phyloP scores from a whole-genome alignment of 2,113 vertebrate species.

The Empidonax alnorum region DNA sequence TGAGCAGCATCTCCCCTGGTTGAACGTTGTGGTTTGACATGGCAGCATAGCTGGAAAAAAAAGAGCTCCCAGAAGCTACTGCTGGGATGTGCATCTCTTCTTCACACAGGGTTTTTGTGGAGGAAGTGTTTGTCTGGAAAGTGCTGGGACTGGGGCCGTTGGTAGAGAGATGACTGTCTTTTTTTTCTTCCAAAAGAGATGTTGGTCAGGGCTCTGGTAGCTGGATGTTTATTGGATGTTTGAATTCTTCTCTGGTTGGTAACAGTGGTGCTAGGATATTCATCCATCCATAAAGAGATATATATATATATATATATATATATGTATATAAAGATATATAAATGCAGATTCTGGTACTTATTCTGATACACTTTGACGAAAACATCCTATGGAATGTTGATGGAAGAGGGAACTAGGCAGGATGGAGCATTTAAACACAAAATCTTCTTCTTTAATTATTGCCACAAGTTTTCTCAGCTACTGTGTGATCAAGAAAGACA shows the following conservation, averaged over 20 bases:
- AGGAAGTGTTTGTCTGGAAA: neutral
- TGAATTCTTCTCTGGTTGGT: neutral
- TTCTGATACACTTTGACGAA: neutral
- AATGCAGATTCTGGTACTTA: neutral
- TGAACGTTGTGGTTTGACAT: accelerated
- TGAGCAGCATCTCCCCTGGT: neutral
- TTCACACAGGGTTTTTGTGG: neutral
- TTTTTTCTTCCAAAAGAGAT: neutral
- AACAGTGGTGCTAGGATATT: neutral
- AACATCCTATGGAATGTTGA: neutral
- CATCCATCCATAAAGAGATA: neutral
- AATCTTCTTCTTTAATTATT: neutral
- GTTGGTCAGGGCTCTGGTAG: accelerated
- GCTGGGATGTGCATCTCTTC: neutral
- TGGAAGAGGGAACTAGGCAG: neutral
- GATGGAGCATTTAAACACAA: neutral
- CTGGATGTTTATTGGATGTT: neutral
- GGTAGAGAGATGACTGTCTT: neutral
- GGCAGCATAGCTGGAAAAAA: neutral
- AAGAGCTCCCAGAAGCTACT: neutral
- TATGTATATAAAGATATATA: accelerated
- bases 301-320: neutral
- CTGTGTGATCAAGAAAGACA: neutral
- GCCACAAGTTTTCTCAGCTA: neutral
- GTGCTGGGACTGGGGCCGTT: neutral